A percentile compares a stretch with the other conserved stretches of the same genome.
phyloP scores from a whole-genome alignment of 1,140 invertebrate genomes.

The Andrena cerasifolii region DNA sequence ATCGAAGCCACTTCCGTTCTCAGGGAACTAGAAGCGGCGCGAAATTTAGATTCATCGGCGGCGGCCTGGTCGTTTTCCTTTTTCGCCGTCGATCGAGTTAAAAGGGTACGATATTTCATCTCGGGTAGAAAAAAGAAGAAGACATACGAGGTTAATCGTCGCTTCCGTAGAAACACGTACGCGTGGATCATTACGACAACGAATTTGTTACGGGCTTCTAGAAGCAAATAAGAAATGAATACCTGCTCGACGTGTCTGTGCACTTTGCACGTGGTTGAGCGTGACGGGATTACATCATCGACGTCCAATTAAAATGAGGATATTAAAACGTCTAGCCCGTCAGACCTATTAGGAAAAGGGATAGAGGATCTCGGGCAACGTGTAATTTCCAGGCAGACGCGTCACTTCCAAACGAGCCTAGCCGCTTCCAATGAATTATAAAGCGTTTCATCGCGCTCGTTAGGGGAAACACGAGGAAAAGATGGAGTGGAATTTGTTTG shows the following conservation, averaged over 20 bases:
- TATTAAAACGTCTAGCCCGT: constrained; percentile 51
- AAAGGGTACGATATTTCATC: background rate
- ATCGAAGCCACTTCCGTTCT: background rate
- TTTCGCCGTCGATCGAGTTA: background rate
- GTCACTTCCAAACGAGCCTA: background rate
- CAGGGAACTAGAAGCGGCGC: constrained; percentile 5
- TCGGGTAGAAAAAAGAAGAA: too few relatives aligned
- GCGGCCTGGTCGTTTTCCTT: background rate
- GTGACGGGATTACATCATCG: constrained; percentile 27
- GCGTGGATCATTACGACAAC: constrained; percentile 17
- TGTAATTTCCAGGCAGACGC: constrained; percentile 43
- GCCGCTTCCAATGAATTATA: constrained; percentile 6
- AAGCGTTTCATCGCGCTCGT: background rate
- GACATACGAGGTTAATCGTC: constrained; percentile 4
- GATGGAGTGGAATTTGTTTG: background rate
- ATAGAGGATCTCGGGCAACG: constrained; percentile 25
- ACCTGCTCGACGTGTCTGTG: background rate
- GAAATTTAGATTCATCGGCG: constrained; percentile 1
- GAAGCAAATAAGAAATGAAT: constrained; percentile 36
- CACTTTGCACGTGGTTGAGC: constrained; percentile 22
- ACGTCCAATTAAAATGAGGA: constrained; percentile 53
- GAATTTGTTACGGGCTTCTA: constrained; percentile 22
- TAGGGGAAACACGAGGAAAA: background rate
- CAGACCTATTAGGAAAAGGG: constrained; percentile 23
- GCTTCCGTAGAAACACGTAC: background rate